Base-by-base conservation (phyloP, 2,888 invertebrate genomes). In the Sialis fuliginosa region DNA sequence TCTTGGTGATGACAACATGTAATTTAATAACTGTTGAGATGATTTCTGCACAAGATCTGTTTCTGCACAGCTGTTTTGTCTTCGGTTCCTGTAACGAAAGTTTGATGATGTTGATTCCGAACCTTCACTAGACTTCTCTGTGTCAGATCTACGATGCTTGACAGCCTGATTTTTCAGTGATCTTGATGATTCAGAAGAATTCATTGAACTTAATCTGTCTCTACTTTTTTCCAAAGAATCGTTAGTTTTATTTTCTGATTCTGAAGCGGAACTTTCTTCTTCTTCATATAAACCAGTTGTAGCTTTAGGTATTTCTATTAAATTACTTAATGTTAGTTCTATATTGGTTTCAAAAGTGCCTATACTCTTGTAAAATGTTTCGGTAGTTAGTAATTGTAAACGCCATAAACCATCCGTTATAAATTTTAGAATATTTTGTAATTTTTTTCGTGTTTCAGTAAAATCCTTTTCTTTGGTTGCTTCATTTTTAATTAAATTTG, bases 1-100 rank as follows among this genome's bases (percentile, higher is more conserved):
- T 52, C 79, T 79, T 1, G 83, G 81, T 33, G 82, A 75, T 6
- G 85, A 77, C 46, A 89, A 60, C 85, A 90, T 81, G 45, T 75
- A 72, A 40, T 74, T 72, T 46, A 80, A 66, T 52, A 79, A 70
- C 54, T 72, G 69, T 8, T 39, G 41, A 34, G 39, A 37, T 22
- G 39, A 33, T n/a, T 37, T 22, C 6, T 37, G 42, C 9, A 37
- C 34, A 31, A 42, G 34, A 42, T 31, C 33, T 6, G 39, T 47
- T 22, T 22, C 22, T 22, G 22, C 22, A 22, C 22, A 22, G 4
- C 22, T 22, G 22, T 22, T 22, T 22, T 22, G 22, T 22, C 22
- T 22, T 22, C 22, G 2, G 22, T 22, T 22, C 4, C 22, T 22
- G 22, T 22, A 4, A 22, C 22, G 22, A 22, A 22, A 50, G 46